These are phyloP conservation scores for Paradoxurus hermaphroditus DNA, from an alignment of 2,113 vertebrate species.

Conservation along the genomic window DNA sequence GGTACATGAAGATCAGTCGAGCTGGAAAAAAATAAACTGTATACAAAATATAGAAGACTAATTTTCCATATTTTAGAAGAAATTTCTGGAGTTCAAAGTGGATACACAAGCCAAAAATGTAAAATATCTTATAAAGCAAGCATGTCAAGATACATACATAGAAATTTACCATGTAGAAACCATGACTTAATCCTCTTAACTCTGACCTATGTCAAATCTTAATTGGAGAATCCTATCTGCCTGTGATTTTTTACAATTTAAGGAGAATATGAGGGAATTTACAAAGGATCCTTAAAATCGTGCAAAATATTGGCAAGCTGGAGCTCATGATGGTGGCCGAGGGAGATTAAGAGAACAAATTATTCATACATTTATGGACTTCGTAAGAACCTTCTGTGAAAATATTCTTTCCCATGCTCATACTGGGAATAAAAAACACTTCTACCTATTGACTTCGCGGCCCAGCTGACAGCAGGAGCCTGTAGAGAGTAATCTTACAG, in stretches of 20 bases:
- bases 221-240: background rate
- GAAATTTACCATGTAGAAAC: background rate
- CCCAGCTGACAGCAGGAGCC: background rate
- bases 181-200: background rate
- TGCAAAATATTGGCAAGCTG: background rate
- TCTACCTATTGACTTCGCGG: slow-evolving; percentile 2
- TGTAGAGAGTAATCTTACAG: background rate
- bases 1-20: background rate
- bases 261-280: background rate
- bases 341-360: background rate
- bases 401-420: background rate
- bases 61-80: background rate
- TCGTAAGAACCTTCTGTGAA: background rate
- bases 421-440: background rate
- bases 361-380: background rate
- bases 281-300: background rate
- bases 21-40: slow-evolving; percentile 16
- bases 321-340: background rate
- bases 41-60: background rate
- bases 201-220: background rate
- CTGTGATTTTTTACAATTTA: background rate
- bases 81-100: background rate
- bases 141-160: background rate
- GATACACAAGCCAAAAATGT: background rate
- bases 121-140: background rate